A percentile compares a stretch with the other conserved stretches of the same genome.
Conservation (phyloP, 1,140 invertebrate species). For the Sminthurides bifidus region DNA sequence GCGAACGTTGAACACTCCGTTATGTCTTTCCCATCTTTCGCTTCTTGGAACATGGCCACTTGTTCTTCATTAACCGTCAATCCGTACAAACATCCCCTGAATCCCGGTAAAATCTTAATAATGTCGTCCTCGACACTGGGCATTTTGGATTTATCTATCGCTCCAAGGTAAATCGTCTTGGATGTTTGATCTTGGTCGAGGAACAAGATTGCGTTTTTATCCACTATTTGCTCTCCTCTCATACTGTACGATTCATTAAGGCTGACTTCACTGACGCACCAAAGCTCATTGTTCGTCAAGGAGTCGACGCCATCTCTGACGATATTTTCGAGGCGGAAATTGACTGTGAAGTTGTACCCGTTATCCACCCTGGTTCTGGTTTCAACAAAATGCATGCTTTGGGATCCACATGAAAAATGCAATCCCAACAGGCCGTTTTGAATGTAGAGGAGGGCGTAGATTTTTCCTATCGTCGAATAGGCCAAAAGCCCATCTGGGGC, state of each 20-base stretch:
- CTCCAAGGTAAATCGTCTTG: slow-evolving; percentile 22
- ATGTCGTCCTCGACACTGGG: slow-evolving; percentile 13
- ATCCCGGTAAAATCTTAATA: slow-evolving; percentile 22
- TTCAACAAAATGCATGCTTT: slow-evolving; percentile 31
- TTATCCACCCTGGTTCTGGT: slow-evolving; percentile 29
- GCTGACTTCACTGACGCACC: slow-evolving; percentile 19
- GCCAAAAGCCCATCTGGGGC: slow-evolving; percentile 25
- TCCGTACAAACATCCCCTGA: slow-evolving; percentile 26
- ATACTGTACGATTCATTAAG: slow-evolving; percentile 29
- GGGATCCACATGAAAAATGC: slow-evolving; percentile 31
- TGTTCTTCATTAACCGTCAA: slow-evolving; percentile 23
- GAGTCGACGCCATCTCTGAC: neutral
- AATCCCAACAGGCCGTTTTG: slow-evolving; percentile 24
- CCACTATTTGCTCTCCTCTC: slow-evolving; percentile 29
- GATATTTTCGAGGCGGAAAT: slow-evolving; percentile 23
- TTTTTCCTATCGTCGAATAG: slow-evolving; percentile 7
- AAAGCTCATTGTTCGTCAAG: slow-evolving; percentile 11
- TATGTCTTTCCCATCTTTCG: slow-evolving; percentile 25
- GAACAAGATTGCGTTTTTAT: neutral
- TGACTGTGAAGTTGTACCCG: slow-evolving; percentile 31
- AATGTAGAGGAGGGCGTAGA: slow-evolving; percentile 26
- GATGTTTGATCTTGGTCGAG: slow-evolving; percentile 6
- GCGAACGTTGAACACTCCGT: slow-evolving; percentile 24
- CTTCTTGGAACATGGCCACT: slow-evolving; percentile 25
- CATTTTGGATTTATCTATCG: slow-evolving; percentile 12